phyloP scores from a whole-genome alignment of 2,797 vertebrate genomes.

The Smutsia gigantea region DNA sequence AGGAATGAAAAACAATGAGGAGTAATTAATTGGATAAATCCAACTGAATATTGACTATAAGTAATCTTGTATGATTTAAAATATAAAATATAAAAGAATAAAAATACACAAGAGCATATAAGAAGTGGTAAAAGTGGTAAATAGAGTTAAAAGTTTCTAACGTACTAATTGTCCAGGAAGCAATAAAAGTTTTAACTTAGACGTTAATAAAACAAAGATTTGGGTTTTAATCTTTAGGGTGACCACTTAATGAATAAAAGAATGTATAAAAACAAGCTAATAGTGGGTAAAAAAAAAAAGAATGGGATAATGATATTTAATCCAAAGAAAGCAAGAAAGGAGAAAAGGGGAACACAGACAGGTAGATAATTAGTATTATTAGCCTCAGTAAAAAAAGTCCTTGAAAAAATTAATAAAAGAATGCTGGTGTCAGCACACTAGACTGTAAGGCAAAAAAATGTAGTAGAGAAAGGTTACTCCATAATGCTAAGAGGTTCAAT shows the following conservation, averaged over 20 bases:
- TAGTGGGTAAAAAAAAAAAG: not conserved
- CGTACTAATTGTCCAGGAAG: not conserved
- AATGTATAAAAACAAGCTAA: slow-evolving; percentile 39
- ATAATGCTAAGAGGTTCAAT: not conserved
- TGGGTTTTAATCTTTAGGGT: slow-evolving; percentile 28
- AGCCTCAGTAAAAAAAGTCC: not conserved
- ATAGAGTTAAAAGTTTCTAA: not conserved
- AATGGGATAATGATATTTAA: not conserved
- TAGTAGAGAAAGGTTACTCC: not conserved
- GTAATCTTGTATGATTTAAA: slow-evolving; percentile 8
- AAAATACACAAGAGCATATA: not conserved
- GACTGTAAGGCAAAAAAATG: not conserved
- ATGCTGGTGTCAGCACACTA: not conserved
- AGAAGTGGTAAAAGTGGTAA: not conserved
- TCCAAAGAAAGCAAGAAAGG: not conserved
- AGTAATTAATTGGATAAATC: slow-evolving; percentile 13
- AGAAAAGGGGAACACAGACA: not conserved
- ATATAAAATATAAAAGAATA: not conserved
- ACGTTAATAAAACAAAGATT: slow-evolving; percentile 26
- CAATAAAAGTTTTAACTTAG: slow-evolving; percentile 26
- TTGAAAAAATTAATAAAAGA: slow-evolving; percentile 45
- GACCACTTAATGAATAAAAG: slow-evolving; percentile 20
- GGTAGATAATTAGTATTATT: not conserved
- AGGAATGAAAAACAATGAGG: not conserved
- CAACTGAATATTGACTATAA: not conserved